Evolutionary conservation across 2,797 vertebrate species (phyloP).

Genomic region (Myoxocephalus aenaeus): DNA sequence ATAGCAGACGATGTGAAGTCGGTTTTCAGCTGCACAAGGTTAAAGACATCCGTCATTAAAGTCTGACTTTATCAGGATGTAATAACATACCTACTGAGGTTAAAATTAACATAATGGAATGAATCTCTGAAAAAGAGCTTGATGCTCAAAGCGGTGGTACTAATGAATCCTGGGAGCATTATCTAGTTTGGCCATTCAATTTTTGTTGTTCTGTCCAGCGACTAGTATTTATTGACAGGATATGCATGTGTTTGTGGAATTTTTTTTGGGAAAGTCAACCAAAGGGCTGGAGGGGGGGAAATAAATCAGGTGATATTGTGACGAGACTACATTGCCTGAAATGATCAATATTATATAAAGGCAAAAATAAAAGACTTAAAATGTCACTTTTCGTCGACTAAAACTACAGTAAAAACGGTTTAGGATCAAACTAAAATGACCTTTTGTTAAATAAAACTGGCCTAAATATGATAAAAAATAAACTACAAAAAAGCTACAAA

Average conservation of each 20-base stretch:
- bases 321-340: not conserved
- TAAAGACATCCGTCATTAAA: not conserved
- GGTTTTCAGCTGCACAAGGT: not conserved
- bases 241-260: too few species aligned
- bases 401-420: not conserved
- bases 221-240: too few species aligned
- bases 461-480: too few species aligned
- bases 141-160: too few species aligned
- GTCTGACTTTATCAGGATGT: too few species aligned
- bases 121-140: too few species aligned
- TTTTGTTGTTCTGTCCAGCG: too few species aligned
- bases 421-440: not conserved
- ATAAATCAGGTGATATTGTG: not conserved
- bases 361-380: not conserved
- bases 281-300: not conserved
- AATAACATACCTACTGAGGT: too few species aligned
- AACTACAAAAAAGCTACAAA: not conserved
- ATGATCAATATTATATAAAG: not conserved
- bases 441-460: not conserved
- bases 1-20: not conserved
- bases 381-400: not conserved
- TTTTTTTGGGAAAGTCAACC: not conserved
- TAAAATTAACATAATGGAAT: too few species aligned
- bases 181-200: too few species aligned
- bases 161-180: too few species aligned